phyloP scores from a whole-genome alignment of 2,888 invertebrate species.

The Parochlus steinenii region DNA sequence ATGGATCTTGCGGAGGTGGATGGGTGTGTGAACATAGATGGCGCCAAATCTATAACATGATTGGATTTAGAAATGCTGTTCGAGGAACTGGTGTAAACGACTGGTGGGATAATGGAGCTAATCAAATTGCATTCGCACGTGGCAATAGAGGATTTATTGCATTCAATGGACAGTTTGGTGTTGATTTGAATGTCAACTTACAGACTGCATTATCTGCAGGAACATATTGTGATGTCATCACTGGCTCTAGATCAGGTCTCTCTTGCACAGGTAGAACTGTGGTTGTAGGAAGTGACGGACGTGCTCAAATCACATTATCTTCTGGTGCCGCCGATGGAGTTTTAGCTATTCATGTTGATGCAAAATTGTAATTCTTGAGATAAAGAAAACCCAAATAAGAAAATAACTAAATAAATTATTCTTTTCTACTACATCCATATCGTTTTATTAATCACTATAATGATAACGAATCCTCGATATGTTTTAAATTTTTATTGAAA shows the following conservation, averaged over 20 bases:
- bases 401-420: no score
- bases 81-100: constrained; percentile 36
- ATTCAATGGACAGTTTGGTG: constrained; percentile 48
- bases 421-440: no score
- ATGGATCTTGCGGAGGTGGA: constrained; percentile 48
- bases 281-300: constrained; percentile 39
- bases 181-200: constrained; percentile 36
- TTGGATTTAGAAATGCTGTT: constrained; percentile 54
- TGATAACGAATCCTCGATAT: no score
- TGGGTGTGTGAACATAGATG: constrained; percentile 79
- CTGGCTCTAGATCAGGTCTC: constrained; percentile 41
- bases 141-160: constrained; percentile 59
- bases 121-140: constrained; percentile 73
- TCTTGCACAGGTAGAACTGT: constrained; percentile 49
- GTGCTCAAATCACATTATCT: constrained; percentile 37
- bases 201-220: constrained; percentile 58
- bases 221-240: constrained; percentile 70
- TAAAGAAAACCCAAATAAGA: no score
- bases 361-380: constrained; percentile 4
- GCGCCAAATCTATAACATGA: constrained; percentile 67
- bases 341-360: constrained; percentile 46
- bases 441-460: no score
- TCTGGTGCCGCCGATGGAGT: constrained; percentile 44
- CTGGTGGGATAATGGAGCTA: constrained; percentile 71
- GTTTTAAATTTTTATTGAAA: no score